Evolutionary conservation across 2,797 vertebrate genomes (phyloP), one percentile per base, ranked within the genome.

Genomic region (Argya squamiceps): DNA sequence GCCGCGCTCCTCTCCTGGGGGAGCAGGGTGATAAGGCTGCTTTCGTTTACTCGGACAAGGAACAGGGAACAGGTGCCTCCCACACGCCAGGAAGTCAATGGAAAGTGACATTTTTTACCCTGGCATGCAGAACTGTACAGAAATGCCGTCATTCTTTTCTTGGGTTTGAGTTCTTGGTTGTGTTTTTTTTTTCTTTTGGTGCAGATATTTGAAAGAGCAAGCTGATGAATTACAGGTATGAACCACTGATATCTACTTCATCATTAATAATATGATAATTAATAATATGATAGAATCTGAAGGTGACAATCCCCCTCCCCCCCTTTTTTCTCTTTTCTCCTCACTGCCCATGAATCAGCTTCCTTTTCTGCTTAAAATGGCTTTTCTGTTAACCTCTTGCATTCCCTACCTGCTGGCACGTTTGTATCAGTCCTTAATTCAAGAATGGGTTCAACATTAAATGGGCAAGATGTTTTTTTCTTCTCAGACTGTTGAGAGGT

Each of bases 41-140:
- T 1, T 30, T 75, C 7, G 0, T 71, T 90, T 36, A 10, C 39
- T 59, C 75, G 41, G 63, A 63, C 53, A 53, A n/a, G 69, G 65
- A 92, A 34, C 79, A 53, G 43, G 4, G 24, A 88, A 16, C 90
- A 96, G 84, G 92, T 95, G 78, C 78, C 87, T 92, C 95, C 89
- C 73, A 74, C 78, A 23, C 0, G 0, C 49, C 56, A 58, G 75
- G 56, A 80, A 91, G 36, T 68, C 56, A 9, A 12, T 3, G 41
- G 64, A 44, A 89, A 92, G 49, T 36, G 67, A 87, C 49, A 24
- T 58, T 58, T 92, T 59, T 56, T 29, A 17, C 10, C 49, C 30
- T 60, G 68, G 32, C 16, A 43, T 74, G 64, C 46, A 80, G 64
- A 80, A 58, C 46, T 32, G 30, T 20, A 22, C 41, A n/a, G 60